Conservation (phyloP, 2,888 invertebrate species). For the Baccha elongata region DNA sequence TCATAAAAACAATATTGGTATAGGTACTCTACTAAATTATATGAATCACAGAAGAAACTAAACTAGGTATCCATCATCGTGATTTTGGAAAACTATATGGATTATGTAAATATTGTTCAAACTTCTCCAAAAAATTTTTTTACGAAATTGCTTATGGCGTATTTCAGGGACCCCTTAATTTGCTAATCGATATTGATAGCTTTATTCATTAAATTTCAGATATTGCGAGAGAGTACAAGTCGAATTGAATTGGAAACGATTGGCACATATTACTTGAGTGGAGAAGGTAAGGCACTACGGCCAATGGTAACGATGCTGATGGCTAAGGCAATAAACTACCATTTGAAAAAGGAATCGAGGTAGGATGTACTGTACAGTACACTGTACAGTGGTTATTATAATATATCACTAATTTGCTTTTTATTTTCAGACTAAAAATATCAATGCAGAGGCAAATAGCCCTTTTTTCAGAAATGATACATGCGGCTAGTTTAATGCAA, state of each 20-base stretch:
- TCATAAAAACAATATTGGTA: no score
- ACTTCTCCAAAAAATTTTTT: no score
- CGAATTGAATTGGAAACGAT: constrained; percentile 94
- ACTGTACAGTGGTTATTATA: no score
- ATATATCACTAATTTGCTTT: not conserved
- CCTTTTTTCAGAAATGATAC: constrained; percentile 99
- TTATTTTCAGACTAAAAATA: constrained; percentile 79
- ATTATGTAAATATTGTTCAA: no score
- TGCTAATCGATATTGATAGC: constrained; percentile 21
- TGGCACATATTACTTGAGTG: constrained; percentile 98
- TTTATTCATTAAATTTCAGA: constrained; percentile 74
- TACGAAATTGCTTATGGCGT: no score
- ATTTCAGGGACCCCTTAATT: no score
- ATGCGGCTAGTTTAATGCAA: constrained; percentile 98
- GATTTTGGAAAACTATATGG: no score
- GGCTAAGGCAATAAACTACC: constrained; percentile 96
- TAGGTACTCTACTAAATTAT: no score
- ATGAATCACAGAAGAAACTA: no score
- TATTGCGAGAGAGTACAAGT: constrained; percentile 89
- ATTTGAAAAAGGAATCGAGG: constrained; percentile 93
- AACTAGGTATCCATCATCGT: no score
- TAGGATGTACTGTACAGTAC: constrained; percentile 82
- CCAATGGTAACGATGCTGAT: constrained; percentile 97
- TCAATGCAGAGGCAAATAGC: constrained; percentile 91
- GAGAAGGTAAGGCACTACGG: constrained; percentile 97